Evolutionary conservation across 1,140 invertebrate genomes (phyloP).

Genomic region (Heliothis virescens): DNA sequence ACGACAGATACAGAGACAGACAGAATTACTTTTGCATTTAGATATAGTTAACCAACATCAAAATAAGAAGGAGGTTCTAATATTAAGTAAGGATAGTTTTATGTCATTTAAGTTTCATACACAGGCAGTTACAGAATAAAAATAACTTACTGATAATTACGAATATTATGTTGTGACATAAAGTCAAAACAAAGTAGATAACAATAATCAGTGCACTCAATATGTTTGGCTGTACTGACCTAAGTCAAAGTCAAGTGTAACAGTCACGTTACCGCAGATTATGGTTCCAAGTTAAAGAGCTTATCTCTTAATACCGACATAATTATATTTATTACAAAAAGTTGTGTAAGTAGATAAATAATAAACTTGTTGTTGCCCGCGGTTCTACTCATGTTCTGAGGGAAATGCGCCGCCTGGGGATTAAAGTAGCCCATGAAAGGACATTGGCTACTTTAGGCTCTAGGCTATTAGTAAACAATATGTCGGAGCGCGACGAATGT

Average conservation of each 20-base stretch:
- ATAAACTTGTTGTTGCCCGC: background rate
- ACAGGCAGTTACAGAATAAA: background rate
- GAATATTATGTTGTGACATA: too few relatives aligned
- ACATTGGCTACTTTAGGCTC: too few relatives aligned
- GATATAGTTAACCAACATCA: too few relatives aligned
- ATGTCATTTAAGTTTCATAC: too few relatives aligned
- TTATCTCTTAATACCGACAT: background rate
- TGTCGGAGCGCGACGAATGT: too few relatives aligned
- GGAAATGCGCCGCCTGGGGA: too few relatives aligned
- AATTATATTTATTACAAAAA: constrained; percentile 8
- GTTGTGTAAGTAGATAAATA: background rate
- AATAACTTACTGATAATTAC: background rate
- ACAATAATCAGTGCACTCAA: constrained; percentile 3
- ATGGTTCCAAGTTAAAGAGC: background rate
- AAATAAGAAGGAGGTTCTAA: background rate
- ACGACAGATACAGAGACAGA: too few relatives aligned
- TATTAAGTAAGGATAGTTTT: background rate
- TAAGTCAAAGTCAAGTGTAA: constrained; percentile 22
- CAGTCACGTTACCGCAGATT: constrained; percentile 12
- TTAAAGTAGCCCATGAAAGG: too few relatives aligned
- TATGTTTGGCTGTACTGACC: background rate
- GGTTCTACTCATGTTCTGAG: too few relatives aligned
- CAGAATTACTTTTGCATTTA: too few relatives aligned
- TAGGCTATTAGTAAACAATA: too few relatives aligned
- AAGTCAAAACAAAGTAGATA: background rate